phyloP scores from a whole-genome alignment of 1,140 invertebrate genomes.

The Trissolcus basalis region DNA sequence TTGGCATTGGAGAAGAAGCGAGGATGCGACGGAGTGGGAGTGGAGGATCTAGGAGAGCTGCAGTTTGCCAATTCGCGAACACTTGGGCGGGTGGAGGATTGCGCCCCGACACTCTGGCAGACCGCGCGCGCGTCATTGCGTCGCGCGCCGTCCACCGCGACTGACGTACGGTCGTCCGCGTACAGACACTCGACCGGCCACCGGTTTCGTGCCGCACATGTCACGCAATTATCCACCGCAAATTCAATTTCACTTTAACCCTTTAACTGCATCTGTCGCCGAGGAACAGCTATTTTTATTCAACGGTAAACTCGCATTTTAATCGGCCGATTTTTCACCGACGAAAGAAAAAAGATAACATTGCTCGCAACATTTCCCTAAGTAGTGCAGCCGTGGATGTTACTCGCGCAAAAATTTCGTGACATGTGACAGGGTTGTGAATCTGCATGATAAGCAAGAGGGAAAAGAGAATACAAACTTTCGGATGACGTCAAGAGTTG shows the following conservation, averaged over 20 bases:
- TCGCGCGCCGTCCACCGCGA: conserved; percentile 74
- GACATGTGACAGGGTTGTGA: background rate
- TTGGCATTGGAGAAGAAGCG: conserved; percentile 1
- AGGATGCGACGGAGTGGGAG: conserved; percentile 35
- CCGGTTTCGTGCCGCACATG: conserved; percentile 24
- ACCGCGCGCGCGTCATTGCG: conserved; percentile 69
- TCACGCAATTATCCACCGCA: conserved; percentile 2
- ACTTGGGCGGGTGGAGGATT: conserved; percentile 61
- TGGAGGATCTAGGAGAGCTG: conserved; percentile 37
- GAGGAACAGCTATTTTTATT: background rate
- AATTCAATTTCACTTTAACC: background rate
- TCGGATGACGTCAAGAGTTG: too few species aligned
- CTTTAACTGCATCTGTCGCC: background rate
- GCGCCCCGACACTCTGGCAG: conserved; percentile 59
- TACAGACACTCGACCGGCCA: conserved; percentile 22
- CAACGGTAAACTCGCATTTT: background rate
- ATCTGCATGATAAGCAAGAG: too few species aligned
- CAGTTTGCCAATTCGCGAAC: conserved; percentile 44
- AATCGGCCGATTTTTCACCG: background rate
- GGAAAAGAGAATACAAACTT: too few species aligned
- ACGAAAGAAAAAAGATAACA: too few species aligned
- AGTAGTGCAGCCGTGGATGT: too few species aligned
- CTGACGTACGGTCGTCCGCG: conserved; percentile 62
- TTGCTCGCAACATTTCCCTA: too few species aligned
- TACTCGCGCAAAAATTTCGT: too few species aligned